These are phyloP conservation scores for Seriola aureovittata DNA, from an alignment of 2,113 vertebrate genomes.

Conservation along the genomic window DNA sequence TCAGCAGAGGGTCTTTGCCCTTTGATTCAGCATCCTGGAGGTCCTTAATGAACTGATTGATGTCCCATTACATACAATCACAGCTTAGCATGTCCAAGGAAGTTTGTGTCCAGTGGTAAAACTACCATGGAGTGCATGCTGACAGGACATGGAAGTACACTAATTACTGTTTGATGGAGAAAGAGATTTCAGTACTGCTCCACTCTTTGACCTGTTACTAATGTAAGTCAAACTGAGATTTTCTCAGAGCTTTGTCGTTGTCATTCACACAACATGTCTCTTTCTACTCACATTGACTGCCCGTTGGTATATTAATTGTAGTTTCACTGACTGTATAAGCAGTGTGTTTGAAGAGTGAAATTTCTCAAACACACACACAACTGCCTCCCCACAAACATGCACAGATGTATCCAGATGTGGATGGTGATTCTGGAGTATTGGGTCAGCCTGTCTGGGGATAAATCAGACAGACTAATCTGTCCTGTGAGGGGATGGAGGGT, in stretches of 20 bases:
- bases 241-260: background rate
- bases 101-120: slow-evolving; percentile 37
- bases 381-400: slow-evolving; percentile 22
- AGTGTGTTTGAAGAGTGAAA: slow-evolving; percentile 10
- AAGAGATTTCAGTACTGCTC: background rate
- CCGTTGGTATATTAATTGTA: background rate
- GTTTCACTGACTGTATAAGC: background rate
- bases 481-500: slow-evolving; percentile 78
- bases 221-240: background rate
- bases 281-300: background rate
- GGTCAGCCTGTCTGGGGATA: slow-evolving; percentile 76
- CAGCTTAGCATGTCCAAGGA: slow-evolving; percentile 57
- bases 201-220: background rate
- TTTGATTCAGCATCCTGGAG: slow-evolving; percentile 69
- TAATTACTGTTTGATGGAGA: slow-evolving; percentile 46
- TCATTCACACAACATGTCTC: background rate
- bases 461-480: slow-evolving; percentile 81
- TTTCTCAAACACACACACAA: slow-evolving; percentile 12
- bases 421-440: slow-evolving; percentile 61
- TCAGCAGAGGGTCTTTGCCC: slow-evolving; percentile 47
- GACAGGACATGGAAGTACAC: slow-evolving; percentile 42
- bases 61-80: slow-evolving; percentile 74
- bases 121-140: slow-evolving; percentile 27
- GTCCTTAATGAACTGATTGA: slow-evolving; percentile 71
- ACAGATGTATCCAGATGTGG: slow-evolving; percentile 66